These are phyloP conservation scores for Protonibea diacanthus DNA, from an alignment of 2,797 vertebrate species.

Conservation along the genomic window DNA sequence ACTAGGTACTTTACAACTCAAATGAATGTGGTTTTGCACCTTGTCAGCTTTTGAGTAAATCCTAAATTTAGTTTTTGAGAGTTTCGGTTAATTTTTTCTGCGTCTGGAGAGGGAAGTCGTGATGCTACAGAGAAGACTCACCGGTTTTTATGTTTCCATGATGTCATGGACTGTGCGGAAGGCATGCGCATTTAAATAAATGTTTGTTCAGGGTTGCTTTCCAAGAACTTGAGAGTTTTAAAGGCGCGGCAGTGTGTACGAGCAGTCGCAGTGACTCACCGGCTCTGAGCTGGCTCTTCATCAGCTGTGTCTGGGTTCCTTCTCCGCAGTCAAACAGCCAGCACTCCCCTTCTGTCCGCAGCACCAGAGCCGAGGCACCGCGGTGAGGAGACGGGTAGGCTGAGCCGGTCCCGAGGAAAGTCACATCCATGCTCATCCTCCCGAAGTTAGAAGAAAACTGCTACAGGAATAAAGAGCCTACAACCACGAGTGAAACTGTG, in stretches of 20 bases:
- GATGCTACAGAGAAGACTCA: too few species aligned
- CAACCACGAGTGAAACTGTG: rapidly evolving
- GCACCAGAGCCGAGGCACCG: slow-evolving; percentile 91
- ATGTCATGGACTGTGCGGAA: neutral
- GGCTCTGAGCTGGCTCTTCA: slow-evolving; percentile 91
- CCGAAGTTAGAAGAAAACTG: too few species aligned
- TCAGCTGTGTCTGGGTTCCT: slow-evolving; percentile 94
- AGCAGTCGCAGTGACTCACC: slow-evolving; percentile 79
- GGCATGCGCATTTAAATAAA: neutral
- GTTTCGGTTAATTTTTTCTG: neutral
- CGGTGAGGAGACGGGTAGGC: slow-evolving; percentile 91
- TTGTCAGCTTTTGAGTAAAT: neutral
- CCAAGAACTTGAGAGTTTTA: neutral
- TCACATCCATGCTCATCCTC: slow-evolving; percentile 91
- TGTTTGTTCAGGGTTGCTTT: neutral
- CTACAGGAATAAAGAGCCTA: rapidly evolving
- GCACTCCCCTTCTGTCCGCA: slow-evolving; percentile 90
- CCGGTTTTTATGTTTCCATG: too few species aligned
- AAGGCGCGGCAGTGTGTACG: neutral
- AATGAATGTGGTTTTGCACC: neutral
- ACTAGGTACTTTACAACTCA: too few species aligned
- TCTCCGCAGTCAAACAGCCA: slow-evolving; percentile 99
- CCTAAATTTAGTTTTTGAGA: neutral
- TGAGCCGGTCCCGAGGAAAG: slow-evolving; percentile 93
- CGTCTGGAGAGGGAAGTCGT: too few species aligned